Evolutionary conservation across 2,888 invertebrate species (phyloP), one percentile per base, ranked within the genome.

Genomic region (Galerucella pusilla): DNA sequence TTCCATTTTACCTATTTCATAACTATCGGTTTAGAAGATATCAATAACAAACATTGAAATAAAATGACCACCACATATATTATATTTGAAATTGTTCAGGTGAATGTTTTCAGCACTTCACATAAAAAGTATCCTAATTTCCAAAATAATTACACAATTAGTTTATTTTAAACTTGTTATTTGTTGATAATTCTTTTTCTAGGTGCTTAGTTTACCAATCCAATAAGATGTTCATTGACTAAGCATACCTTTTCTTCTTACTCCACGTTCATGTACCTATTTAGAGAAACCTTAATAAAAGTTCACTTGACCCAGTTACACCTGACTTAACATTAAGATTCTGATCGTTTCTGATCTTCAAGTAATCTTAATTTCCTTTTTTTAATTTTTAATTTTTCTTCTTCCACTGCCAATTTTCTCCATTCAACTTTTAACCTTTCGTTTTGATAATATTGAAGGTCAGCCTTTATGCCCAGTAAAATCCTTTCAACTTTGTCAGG

Each of bases 371-470:
- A 65, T 45, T 65, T 65, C 46, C 64, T 65, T 46, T 46, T 65
- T 20, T 65, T 12, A 20, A 65, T 46, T 71, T 63, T 54, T 46
- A 75, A 42, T 54, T 71, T 75, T 52, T 75, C 45, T 45, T 67
- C 66, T 71, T 63, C 67, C n/a, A 75, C 52, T 68, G 66, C 54
- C 16, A 75, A 9, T 66, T 75, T 75, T 10, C 61, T 60, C 35
- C 67, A 66, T 68, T 75, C 71, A 11, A 75, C 28, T 28, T 67
- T 71, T 25, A 75, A 67, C 14, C 66, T 71, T 64, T 75, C 75
- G 14, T 52, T 71, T 46, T 71, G 67, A 46, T 75, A 75, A 20
- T 59, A 35, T 65, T 68, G 65, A 14, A 75, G 71, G 60, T 75
- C 75, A 10, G 54, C 68, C 60, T 61, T 61, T n/a, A 75, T 71